Evolutionary conservation across 2,888 invertebrate genomes (phyloP).

Genomic region (Pachymerium ferrugineum): DNA sequence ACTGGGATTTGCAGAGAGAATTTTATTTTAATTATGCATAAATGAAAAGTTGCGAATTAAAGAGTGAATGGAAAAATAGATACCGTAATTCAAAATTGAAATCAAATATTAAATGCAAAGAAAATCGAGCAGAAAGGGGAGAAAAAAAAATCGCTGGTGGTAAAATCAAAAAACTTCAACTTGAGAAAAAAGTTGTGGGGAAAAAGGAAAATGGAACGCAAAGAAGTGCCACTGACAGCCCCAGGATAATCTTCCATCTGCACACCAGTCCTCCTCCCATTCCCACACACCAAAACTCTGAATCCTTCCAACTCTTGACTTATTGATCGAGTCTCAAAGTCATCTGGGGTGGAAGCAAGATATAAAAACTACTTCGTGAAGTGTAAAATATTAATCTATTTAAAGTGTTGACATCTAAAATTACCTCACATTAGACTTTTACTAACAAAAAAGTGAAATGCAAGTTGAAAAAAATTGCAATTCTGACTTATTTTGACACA

Average conservation of each 20-base stretch:
- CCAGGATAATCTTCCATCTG: slow-evolving; percentile 13
- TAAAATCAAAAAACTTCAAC: neutral
- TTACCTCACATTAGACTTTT: no score
- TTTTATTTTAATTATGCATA: no score
- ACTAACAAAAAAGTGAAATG: no score
- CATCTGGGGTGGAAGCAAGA: neutral
- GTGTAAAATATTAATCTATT: neutral
- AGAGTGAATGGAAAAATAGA: no score
- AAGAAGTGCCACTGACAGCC: slow-evolving; percentile 1
- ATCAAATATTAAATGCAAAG: no score
- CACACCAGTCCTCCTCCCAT: neutral
- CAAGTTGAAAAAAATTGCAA: no score
- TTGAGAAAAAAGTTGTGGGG: neutral
- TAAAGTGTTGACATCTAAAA: neutral
- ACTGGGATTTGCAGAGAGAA: no score
- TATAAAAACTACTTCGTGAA: neutral
- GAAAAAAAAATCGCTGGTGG: no score
- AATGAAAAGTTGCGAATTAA: no score
- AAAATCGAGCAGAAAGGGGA: no score
- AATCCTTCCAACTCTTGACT: slow-evolving; percentile 17
- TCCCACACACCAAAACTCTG: slow-evolving; percentile 13
- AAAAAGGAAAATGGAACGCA: neutral
- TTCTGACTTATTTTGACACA: no score
- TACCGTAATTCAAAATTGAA: no score
- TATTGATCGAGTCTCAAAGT: slow-evolving; percentile 6